Conservation (phyloP, 1,140 invertebrate species). For the Achroia grisella region DNA sequence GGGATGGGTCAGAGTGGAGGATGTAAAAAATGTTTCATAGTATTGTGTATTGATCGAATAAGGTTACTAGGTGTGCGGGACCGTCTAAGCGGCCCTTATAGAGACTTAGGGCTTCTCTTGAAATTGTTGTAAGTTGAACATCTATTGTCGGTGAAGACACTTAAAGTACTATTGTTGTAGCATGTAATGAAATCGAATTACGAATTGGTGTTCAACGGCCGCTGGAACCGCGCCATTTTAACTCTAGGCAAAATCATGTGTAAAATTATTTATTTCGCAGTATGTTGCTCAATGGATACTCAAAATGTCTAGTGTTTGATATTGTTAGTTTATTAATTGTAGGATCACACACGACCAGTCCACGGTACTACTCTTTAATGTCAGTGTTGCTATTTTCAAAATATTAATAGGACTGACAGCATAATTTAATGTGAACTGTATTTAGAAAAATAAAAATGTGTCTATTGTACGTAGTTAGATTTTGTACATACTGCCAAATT, state of each 20-base stretch:
- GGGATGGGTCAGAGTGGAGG: constrained; percentile 33
- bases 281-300: no score
- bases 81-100: constrained; percentile 35
- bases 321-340: background rate
- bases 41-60: constrained; percentile 66
- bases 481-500: no score
- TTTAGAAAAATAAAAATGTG: no score
- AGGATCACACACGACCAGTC: background rate
- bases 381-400: no score
- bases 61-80: constrained; percentile 43
- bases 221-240: no score
- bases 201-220: constrained; percentile 5
- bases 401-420: no score
- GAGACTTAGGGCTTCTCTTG: constrained; percentile 48
- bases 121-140: constrained; percentile 64
- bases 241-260: no score
- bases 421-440: no score
- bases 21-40: constrained; percentile 70
- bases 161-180: constrained; percentile 71
- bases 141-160: constrained; percentile 57
- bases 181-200: constrained; percentile 30
- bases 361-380: no score
- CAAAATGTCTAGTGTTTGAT: no score
- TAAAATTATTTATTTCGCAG: no score
- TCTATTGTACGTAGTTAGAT: no score